Base-by-base conservation (phyloP, 1,140 invertebrate genomes). In the Ericerus pela region DNA sequence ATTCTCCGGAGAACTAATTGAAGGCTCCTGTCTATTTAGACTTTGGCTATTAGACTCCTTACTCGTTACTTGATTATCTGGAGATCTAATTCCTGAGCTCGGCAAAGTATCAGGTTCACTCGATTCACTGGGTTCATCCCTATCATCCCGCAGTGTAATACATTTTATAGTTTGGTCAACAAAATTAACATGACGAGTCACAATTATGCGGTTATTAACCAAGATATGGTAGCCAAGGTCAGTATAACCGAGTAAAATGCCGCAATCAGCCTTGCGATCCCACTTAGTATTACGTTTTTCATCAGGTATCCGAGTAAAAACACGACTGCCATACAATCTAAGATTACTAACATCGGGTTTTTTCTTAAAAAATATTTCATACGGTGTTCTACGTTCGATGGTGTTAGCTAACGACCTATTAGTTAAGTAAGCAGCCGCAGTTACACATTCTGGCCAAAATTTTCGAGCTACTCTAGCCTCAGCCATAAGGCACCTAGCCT, bases 291-390 rank as follows among this genome's bases (percentile, higher is more conserved):
- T 54, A 53, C 60, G 41, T 27, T 58, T 52, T 36, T 60, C 38
- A 53, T 61, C 61, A 20, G 60, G 62, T n/a, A 60, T 18, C 52
- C 59, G 43, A 1, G 61, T 57, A 58, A 59, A 64, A 8, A 60
- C 59, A 59, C 16, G 59, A 56, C 60, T 62, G 11, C 63, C 60
- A 53, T 62, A 62, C n/a, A 36, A 11, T n/a, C n/a, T n/a, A 2
- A 54, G n/a, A 22, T 54, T 24, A 5, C 14, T 20, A 36, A 54
- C 30, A 54, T 36, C 26, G 4, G 53, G 53, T 29, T 22, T 33
- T n/a, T 22, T 54, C 16, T 29, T n/a, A 36, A n/a, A 36, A n/a
- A 54, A 10, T 8, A 54, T 18, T 36, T 54, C 53, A 36, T 36
- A 54, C 1, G 31, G 53, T 2, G 53, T 54, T 36, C 20, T 36